These are phyloP conservation scores for Pantherophis alleghaniensis DNA, from an alignment of 2,797 vertebrate species.

Conservation along the genomic window DNA sequence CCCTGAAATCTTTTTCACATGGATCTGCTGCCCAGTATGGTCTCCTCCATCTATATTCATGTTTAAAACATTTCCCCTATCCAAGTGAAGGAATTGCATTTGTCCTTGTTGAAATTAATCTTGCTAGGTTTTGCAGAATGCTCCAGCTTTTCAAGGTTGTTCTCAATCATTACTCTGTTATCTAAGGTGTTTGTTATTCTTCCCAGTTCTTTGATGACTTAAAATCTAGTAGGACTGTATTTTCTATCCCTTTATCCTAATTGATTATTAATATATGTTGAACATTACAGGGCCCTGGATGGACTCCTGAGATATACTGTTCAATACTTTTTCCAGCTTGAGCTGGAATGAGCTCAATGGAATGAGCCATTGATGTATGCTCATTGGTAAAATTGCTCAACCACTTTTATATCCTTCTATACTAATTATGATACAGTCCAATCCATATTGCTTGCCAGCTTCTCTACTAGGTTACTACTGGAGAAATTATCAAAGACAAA, in stretches of 20 bases:
- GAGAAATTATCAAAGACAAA: not conserved
- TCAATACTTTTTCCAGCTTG: not conserved
- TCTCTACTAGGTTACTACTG: not conserved
- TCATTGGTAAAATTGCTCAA: not conserved
- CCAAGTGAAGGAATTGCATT: not conserved
- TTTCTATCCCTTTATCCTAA: not conserved
- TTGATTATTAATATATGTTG: not conserved
- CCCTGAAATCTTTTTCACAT: not conserved
- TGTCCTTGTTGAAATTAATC: not conserved
- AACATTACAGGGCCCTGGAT: not conserved
- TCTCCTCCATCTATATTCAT: not conserved
- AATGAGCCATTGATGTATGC: not conserved
- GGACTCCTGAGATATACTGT: not conserved
- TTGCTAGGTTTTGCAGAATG: not conserved
- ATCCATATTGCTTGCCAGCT: not conserved
- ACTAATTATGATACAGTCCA: not conserved
- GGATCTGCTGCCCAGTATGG: not conserved
- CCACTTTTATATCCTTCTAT: not conserved
- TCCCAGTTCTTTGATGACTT: not conserved
- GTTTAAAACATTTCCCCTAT: not conserved
- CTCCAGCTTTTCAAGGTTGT: not conserved
- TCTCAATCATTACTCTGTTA: not conserved
- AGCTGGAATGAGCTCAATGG: no score
- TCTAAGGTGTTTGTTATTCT: not conserved
- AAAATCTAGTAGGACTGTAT: not conserved